Base-by-base conservation (phyloP, 2,113 vertebrate genomes). In the Ictalurus furcatus region DNA sequence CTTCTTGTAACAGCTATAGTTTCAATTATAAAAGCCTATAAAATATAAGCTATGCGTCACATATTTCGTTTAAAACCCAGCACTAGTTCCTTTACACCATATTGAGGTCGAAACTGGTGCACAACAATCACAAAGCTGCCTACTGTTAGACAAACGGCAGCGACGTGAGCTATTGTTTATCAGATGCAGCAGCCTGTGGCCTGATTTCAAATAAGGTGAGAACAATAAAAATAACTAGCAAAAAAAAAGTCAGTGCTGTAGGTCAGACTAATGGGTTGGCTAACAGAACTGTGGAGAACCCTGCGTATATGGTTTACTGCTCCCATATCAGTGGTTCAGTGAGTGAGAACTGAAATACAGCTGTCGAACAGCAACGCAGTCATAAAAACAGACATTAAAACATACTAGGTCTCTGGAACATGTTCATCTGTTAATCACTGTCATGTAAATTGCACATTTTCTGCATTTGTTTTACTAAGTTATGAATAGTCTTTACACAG, bases 271-370 rank as follows among this genome's bases (percentile, higher is more conserved):
- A 5, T 2, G 9, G 9, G 34, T 74, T 37, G 6, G 37, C 37
- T 40, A 73, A 73, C 44, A 54, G 65, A 69, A 61, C 37, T 84
- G 63, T 71, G 48, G 44, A 25, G 56, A 74, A 37, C 48, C 65
- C 19, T 7, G 67, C 6, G 54, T 44, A 1, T 37, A 19, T 28
- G 4, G 16, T 40, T 40, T 58, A 86, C 37, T 40, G 71, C 58
- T 78, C 28, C 17, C 34, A 12, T 48, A 86, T 78, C 71, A 76
- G 56, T 37, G 59, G 56, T 76, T 61, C 21, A 61, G 56, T 63
- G 23, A 34, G 56, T 58, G 85, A 86, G 73, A 76, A 78, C 34
- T 34, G 54, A 86, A 86, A 25, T 25, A 37, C 54, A 86, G 85
- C 23, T 61, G 85, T 78, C 6, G 25, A 54, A 73, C 34, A 12